Conservation (phyloP, 2,888 invertebrate species). For the Sinopyrophorus schimmeli region DNA sequence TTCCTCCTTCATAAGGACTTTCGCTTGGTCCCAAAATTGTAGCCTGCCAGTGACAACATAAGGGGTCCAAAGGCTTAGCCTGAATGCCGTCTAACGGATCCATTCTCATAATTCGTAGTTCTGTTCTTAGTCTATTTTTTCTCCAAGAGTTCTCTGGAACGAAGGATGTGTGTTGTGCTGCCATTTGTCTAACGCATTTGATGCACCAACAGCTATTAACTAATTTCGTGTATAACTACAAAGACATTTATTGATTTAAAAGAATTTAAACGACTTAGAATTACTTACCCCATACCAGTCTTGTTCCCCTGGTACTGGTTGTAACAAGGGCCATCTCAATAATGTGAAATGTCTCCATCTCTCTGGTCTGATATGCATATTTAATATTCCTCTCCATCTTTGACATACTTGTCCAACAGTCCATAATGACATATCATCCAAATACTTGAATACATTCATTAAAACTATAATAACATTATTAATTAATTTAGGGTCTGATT, state of each 20-base stretch:
- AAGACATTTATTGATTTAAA: conserved; percentile 3
- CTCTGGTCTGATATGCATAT: conserved; percentile 71
- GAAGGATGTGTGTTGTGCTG: conserved; percentile 68
- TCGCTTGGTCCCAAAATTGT: conserved; percentile 89
- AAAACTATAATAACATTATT: conserved; percentile 64
- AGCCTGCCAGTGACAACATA: conserved; percentile 92
- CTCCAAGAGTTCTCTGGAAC: conserved; percentile 82
- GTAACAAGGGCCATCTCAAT: conserved; percentile 84
- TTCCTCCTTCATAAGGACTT: conserved; percentile 92
- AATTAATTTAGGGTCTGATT: too few species aligned
- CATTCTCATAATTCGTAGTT: conserved; percentile 69
- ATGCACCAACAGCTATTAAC: conserved; percentile 84
- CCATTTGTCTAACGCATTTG: conserved; percentile 85
- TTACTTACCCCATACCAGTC: conserved; percentile 76
- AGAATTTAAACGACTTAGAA: background rate
- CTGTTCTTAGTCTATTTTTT: conserved; percentile 75
- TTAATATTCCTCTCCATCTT: conserved; percentile 81
- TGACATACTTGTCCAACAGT: conserved; percentile 84
- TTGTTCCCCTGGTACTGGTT: conserved; percentile 59
- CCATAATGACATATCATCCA: conserved; percentile 91
- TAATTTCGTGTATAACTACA: conserved; percentile 66
- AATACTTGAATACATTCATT: conserved; percentile 82
- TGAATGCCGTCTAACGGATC: conserved; percentile 87
- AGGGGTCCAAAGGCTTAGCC: conserved; percentile 77
- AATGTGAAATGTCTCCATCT: conserved; percentile 81